These are phyloP conservation scores for Propsilocerus akamusi DNA, from an alignment of 1,140 invertebrate genomes.

Conservation along the genomic window DNA sequence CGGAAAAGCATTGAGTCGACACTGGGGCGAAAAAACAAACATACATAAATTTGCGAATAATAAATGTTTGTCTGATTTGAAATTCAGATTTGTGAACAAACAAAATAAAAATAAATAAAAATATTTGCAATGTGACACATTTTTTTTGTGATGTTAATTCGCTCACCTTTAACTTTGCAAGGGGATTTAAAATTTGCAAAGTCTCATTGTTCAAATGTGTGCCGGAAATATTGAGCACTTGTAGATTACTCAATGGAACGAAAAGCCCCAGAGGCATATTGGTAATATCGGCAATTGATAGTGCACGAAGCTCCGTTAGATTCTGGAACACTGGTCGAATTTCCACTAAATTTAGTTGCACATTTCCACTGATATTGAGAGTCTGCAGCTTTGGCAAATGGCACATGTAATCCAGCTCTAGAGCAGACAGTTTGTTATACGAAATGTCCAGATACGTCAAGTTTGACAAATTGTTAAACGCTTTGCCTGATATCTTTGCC, in stretches of 20 bases:
- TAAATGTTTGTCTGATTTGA: too few relatives aligned
- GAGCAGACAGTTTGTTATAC: slow-evolving; percentile 47
- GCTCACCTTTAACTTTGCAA: slow-evolving; percentile 21
- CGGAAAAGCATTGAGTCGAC: too few relatives aligned
- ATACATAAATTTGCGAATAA: neutral
- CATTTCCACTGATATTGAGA: slow-evolving; percentile 48
- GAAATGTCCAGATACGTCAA: slow-evolving; percentile 46
- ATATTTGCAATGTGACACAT: too few relatives aligned
- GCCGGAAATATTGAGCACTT: slow-evolving; percentile 33
- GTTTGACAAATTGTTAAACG: slow-evolving; percentile 45
- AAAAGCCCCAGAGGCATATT: slow-evolving; percentile 29
- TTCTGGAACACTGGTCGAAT: slow-evolving; percentile 24
- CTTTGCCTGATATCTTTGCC: slow-evolving; percentile 44
- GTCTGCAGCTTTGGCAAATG: slow-evolving; percentile 20
- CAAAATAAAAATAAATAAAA: too few relatives aligned
- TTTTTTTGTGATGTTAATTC: neutral
- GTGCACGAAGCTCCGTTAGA: slow-evolving; percentile 27
- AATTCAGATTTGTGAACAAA: too few relatives aligned
- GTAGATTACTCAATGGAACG: slow-evolving; percentile 28
- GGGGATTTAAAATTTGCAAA: slow-evolving; percentile 22
- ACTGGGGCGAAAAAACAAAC: too few relatives aligned
- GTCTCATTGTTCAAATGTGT: slow-evolving; percentile 26
- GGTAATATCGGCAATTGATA: slow-evolving; percentile 33
- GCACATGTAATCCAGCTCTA: slow-evolving; percentile 39
- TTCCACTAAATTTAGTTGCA: slow-evolving; percentile 21